Conservation (phyloP, 2,888 invertebrate species). For the Drosophila aldrichi region DNA sequence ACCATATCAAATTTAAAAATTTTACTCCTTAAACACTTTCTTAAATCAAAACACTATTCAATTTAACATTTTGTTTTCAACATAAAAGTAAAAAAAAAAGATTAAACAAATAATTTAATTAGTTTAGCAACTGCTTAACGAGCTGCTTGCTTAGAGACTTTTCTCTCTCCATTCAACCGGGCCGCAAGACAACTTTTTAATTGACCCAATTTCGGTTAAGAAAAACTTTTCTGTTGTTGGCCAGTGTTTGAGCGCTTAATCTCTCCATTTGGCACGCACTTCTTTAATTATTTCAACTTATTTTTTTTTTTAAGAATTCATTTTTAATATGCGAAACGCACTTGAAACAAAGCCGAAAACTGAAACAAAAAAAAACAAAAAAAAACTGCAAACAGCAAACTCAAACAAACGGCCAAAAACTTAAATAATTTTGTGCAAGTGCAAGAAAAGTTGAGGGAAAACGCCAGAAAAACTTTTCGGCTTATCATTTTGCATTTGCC, state of each 20-base stretch:
- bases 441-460: conserved; percentile 59
- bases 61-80: background rate
- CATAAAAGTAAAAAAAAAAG: background rate
- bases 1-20: no score
- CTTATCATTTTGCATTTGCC: conserved; percentile 54
- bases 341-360: conserved; percentile 49
- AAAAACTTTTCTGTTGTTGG: conserved; percentile 9
- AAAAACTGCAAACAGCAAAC: conserved; percentile 29
- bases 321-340: conserved; percentile 44
- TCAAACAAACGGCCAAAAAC: conserved; percentile 69
- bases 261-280: conserved; percentile 53
- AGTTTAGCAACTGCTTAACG: conserved; percentile 14
- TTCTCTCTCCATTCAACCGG: conserved; percentile 12
- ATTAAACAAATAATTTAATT: background rate
- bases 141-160: conserved; percentile 7
- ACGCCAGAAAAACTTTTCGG: conserved; percentile 55
- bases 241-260: conserved; percentile 39
- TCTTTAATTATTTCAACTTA: conserved; percentile 29
- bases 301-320: background rate
- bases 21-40: background rate
- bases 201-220: conserved; percentile 43
- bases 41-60: background rate
- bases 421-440: conserved; percentile 69
- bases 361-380: conserved; percentile 40
- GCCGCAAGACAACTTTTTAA: conserved; percentile 35